A percentile compares a stretch with the other conserved stretches of the same genome.
Evolutionary conservation across 1,140 invertebrate species (phyloP).

Genomic region (Drosophila baimaii): DNA sequence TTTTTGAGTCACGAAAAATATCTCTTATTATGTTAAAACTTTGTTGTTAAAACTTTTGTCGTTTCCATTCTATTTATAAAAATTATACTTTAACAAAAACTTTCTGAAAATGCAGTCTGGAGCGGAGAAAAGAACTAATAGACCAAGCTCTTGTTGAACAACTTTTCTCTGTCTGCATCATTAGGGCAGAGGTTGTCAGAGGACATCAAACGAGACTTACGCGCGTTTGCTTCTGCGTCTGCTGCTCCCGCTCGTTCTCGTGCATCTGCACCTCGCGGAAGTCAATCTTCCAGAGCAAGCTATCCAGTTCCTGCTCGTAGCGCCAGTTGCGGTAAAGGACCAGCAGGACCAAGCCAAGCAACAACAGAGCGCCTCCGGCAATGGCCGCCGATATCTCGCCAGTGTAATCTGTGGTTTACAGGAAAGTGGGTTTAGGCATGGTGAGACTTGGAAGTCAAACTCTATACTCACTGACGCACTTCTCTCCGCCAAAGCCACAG

Average conservation of each 20-base stretch:
- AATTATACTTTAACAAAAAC: too few relatives aligned
- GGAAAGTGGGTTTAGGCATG: not conserved
- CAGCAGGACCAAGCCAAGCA: constrained; percentile 89
- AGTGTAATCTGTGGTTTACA: constrained; percentile 88
- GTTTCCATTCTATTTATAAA: too few relatives aligned
- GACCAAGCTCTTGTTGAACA: too few relatives aligned
- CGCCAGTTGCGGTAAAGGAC: constrained; percentile 95
- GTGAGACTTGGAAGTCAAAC: not conserved
- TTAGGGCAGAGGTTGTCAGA: not conserved
- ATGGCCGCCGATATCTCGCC: constrained; percentile 92
- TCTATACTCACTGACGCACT: constrained; percentile 92
- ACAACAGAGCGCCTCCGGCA: constrained; percentile 89
- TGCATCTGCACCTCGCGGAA: constrained; percentile 93
- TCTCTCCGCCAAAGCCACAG: constrained; percentile 96
- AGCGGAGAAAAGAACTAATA: too few relatives aligned
- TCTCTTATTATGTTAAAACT: too few relatives aligned
- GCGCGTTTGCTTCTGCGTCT: constrained; percentile 84
- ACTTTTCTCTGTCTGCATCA: not conserved
- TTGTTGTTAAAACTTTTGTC: too few relatives aligned
- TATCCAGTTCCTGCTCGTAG: constrained; percentile 97
- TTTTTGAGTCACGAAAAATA: too few relatives aligned
- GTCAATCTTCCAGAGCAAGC: constrained; percentile 97
- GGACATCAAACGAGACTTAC: constrained; percentile 62
- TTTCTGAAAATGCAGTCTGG: too few relatives aligned
- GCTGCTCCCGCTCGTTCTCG: constrained; percentile 85